phyloP scores from a whole-genome alignment of 2,888 invertebrate genomes.

The Sminthurides aquaticus region DNA sequence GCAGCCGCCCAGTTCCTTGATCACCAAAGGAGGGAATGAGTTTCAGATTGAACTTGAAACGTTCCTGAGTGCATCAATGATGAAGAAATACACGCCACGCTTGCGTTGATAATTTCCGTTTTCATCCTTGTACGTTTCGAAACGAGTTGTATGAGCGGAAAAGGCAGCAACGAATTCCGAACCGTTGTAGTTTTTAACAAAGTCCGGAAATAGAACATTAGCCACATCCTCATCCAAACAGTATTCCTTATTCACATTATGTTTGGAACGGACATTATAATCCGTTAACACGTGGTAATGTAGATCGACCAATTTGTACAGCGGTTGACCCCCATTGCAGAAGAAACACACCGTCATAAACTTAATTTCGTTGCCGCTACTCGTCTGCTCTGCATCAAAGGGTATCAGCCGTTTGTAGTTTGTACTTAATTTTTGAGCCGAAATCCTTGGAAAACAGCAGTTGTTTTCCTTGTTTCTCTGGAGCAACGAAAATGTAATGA shows the following conservation, averaged over 20 bases:
- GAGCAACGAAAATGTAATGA: not conserved
- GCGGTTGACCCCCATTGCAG: not conserved
- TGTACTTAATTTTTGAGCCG: not conserved
- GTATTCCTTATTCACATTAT: no score
- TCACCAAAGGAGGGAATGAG: conserved; percentile 33
- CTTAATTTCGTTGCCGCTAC: not conserved
- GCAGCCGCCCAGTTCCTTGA: conserved; percentile 23
- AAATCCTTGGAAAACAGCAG: not conserved
- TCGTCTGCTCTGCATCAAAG: not conserved
- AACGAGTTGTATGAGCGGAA: not conserved
- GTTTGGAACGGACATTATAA: not conserved
- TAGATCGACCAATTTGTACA: not conserved
- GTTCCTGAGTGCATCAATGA: conserved; percentile 26
- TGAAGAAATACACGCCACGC: conserved; percentile 27
- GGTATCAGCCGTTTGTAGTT: not conserved
- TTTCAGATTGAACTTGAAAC: conserved; percentile 27
- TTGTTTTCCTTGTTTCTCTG: not conserved
- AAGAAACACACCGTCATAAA: not conserved
- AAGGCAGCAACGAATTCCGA: conserved; percentile 6
- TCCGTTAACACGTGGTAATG: not conserved
- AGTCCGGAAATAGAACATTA: conserved; percentile 1
- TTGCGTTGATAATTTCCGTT: conserved; percentile 11
- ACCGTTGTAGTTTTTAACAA: not conserved
- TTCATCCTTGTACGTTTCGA: not conserved
- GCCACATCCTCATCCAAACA: no score